Percentiles rank a stretch among this genome's conserved stretches.
phyloP scores from a whole-genome alignment of 2,888 invertebrate genomes.

The Drosophila barbarae region DNA sequence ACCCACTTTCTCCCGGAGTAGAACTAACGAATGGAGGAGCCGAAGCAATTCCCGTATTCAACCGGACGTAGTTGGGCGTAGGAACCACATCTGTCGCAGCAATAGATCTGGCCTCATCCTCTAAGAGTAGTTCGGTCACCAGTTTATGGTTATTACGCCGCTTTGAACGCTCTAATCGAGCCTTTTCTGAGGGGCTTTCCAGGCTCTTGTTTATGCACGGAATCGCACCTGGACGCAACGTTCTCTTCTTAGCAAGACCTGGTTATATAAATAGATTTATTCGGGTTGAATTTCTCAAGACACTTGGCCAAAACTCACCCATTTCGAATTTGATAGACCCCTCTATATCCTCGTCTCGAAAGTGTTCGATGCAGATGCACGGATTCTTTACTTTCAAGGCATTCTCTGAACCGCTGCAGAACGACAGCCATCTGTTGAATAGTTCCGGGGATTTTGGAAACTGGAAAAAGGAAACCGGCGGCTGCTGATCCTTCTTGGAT shows the following conservation, averaged over 20 bases:
- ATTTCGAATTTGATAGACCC: conserved; percentile 57
- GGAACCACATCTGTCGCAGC: conserved; percentile 24
- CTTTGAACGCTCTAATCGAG: conserved; percentile 43
- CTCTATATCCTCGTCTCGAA: conserved; percentile 58
- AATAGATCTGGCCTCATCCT: conserved; percentile 40
- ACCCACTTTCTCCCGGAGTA: not conserved
- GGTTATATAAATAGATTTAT: not conserved
- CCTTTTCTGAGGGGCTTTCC: conserved; percentile 43
- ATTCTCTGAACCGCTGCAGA: conserved; percentile 44
- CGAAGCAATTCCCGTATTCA: conserved; percentile 15
- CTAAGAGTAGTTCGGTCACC: conserved; percentile 53
- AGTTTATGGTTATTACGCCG: conserved; percentile 49
- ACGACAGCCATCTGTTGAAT: conserved; percentile 47
- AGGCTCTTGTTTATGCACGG: conserved; percentile 56
- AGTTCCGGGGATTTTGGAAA: conserved; percentile 50
- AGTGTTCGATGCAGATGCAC: conserved; percentile 58
- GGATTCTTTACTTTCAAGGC: conserved; percentile 37
- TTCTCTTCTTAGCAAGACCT: conserved; percentile 60
- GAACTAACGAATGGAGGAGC: conserved; percentile 26
- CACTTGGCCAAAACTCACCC: conserved; percentile 40
- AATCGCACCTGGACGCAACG: conserved; percentile 50
- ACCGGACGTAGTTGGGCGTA: conserved; percentile 14
- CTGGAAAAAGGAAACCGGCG: conserved; percentile 51
- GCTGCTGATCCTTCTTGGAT: conserved; percentile 14
- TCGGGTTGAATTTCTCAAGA: rapidly evolving